Conservation (phyloP, 2,113 vertebrate species). For the Mastomys natalensis region DNA sequence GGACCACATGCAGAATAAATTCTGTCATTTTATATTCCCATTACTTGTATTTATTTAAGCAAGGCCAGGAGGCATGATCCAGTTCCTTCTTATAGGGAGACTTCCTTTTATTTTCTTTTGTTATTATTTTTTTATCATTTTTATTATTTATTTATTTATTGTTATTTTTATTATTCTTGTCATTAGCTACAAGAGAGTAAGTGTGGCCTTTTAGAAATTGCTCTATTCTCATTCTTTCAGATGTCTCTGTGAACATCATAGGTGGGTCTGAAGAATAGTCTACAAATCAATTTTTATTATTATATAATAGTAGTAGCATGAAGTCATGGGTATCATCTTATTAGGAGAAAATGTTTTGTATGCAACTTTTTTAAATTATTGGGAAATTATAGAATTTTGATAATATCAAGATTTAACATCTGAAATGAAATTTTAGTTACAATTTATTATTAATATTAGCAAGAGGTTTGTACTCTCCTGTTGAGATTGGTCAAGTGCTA, state of each 20-base stretch:
- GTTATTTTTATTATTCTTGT: neutral
- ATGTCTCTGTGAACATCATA: neutral
- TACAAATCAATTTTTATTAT: neutral
- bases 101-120: neutral
- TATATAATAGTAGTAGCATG: neutral
- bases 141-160: neutral
- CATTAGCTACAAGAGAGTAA: neutral
- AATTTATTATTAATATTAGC: neutral
- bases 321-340: neutral
- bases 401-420: neutral
- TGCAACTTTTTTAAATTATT: neutral
- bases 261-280: neutral
- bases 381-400: neutral
- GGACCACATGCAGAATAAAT: constrained; percentile 30
- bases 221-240: neutral
- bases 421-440: neutral
- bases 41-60: constrained; percentile 16
- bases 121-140: neutral
- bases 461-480: neutral
- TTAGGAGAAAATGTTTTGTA: neutral
- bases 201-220: neutral
- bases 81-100: neutral
- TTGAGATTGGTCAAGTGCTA: too few relatives aligned
- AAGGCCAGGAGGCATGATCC: neutral
- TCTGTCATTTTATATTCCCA: neutral